Conservation (phyloP, 1,140 invertebrate species). For the Steinernema khuongi region DNA sequence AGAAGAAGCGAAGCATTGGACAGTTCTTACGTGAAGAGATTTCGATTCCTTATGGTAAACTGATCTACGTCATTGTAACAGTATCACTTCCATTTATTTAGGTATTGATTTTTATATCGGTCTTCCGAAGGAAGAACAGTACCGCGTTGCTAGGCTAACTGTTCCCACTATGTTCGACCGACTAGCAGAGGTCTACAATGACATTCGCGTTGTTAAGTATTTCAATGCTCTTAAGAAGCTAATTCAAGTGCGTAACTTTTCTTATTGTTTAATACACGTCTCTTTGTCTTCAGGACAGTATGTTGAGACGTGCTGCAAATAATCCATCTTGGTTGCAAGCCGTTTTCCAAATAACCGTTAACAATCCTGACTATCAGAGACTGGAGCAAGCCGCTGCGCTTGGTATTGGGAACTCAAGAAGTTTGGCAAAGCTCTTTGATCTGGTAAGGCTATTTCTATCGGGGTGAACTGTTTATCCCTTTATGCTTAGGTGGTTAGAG, state of each 20-base stretch:
- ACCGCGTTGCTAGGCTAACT: constrained; percentile 43
- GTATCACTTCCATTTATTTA: constrained; percentile 2
- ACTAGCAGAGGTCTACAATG: constrained; percentile 34
- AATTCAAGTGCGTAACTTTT: constrained; percentile 23
- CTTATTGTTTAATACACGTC: not conserved
- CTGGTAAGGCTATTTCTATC: constrained; percentile 20
- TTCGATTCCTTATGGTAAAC: constrained; percentile 25
- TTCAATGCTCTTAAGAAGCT: constrained; percentile 24
- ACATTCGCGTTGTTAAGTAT: constrained; percentile 40
- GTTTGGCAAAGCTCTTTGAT: constrained; percentile 53
- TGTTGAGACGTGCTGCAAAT: constrained; percentile 29
- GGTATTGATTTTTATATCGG: constrained; percentile 43
- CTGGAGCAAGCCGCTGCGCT: constrained; percentile 49
- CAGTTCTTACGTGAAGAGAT: constrained; percentile 51
- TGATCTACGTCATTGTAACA: not conserved
- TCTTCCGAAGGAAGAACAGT: constrained; percentile 36
- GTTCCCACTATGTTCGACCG: constrained; percentile 33
- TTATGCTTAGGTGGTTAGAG: constrained; percentile 24
- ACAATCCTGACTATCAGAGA: constrained; percentile 40
- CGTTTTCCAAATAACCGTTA: constrained; percentile 45
- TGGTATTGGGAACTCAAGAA: constrained; percentile 57
- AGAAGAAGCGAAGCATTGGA: constrained; percentile 41
- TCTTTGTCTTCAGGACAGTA: constrained; percentile 23
- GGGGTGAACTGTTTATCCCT: not conserved
- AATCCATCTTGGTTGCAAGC: constrained; percentile 46